A percentile compares a stretch with the other conserved stretches of the same genome.
These are phyloP conservation scores for Piezodorus guildinii DNA, from an alignment of 1,140 invertebrate genomes.

Conservation along the genomic window DNA sequence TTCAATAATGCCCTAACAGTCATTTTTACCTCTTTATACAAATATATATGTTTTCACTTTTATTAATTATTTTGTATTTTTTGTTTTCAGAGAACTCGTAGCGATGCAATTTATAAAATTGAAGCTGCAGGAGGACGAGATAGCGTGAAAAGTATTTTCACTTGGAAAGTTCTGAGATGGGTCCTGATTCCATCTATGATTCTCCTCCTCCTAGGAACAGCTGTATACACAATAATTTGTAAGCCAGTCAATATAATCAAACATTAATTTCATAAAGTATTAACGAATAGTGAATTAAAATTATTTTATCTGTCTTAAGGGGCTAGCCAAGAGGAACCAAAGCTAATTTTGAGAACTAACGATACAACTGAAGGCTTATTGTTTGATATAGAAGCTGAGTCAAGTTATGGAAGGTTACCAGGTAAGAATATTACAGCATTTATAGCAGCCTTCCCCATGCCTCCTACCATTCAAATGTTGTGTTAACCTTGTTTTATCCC, in stretches of 20 bases:
- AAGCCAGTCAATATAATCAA: not conserved
- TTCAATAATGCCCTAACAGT: no score
- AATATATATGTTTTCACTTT: no score
- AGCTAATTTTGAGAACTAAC: constrained; percentile 1
- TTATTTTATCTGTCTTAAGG: constrained; percentile 6
- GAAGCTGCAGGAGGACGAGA: constrained; percentile 4
- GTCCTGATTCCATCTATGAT: constrained; percentile 23
- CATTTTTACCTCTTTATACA: no score
- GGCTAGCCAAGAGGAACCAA: constrained; percentile 10
- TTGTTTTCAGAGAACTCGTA: constrained; percentile 22
- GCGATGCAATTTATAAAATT: constrained; percentile 20
- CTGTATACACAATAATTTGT: constrained; percentile 24
- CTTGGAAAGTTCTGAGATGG: constrained; percentile 25
- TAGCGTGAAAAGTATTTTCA: constrained; percentile 12
- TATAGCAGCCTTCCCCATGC: no score
- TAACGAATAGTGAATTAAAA: not conserved
- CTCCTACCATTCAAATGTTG: no score
- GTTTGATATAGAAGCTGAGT: not conserved
- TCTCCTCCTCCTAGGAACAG: constrained; percentile 19
- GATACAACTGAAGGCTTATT: not conserved
- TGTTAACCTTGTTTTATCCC: no score
- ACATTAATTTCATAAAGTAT: no score
- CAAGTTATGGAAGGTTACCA: not conserved
- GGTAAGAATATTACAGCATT: not conserved
- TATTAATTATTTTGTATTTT: not conserved